Evolutionary conservation across 2,888 invertebrate genomes (phyloP).

Genomic region (Stenoptilia bipunctidactyla): DNA sequence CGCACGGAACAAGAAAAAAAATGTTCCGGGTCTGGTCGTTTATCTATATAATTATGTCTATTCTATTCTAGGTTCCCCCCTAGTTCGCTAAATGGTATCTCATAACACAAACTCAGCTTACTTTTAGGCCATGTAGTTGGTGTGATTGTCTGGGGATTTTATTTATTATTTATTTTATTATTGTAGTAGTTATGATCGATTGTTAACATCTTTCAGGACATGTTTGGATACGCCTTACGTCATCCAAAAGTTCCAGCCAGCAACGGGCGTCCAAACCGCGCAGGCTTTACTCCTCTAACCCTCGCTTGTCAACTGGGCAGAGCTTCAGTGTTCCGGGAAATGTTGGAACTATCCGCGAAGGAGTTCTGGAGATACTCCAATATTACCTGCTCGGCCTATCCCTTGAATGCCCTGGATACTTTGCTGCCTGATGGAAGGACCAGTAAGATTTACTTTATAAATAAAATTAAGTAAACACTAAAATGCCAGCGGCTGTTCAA

Average conservation of each 20-base stretch:
- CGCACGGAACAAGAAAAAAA: too few relatives aligned
- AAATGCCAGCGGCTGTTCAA: too few relatives aligned
- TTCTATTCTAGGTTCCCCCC: too few relatives aligned
- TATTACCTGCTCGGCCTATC: constrained; percentile 98
- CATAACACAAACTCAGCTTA: too few relatives aligned
- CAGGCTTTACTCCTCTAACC: constrained; percentile 94
- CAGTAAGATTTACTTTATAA: constrained; percentile 72
- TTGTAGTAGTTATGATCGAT: constrained; percentile 93
- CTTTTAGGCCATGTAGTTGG: too few relatives aligned
- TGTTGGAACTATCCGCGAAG: constrained; percentile 94
- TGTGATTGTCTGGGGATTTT: too few relatives aligned
- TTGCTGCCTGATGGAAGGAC: constrained; percentile 94
- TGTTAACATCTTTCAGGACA: constrained; percentile 86
- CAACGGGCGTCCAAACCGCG: constrained; percentile 89
- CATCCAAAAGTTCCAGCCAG: constrained; percentile 95
- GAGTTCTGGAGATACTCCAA: constrained; percentile 99
- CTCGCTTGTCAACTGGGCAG: constrained; percentile 96
- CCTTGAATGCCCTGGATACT: constrained; percentile 95
- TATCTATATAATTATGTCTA: too few relatives aligned
- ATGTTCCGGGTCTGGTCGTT: too few relatives aligned
- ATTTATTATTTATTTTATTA: too few relatives aligned
- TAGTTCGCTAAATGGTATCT: too few relatives aligned
- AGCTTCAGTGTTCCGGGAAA: constrained; percentile 96
- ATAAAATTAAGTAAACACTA: too few relatives aligned
- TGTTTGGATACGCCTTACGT: constrained; percentile 97